Base-by-base conservation (phyloP, 2,888 invertebrate genomes). In the Yponomeuta sedellus region DNA sequence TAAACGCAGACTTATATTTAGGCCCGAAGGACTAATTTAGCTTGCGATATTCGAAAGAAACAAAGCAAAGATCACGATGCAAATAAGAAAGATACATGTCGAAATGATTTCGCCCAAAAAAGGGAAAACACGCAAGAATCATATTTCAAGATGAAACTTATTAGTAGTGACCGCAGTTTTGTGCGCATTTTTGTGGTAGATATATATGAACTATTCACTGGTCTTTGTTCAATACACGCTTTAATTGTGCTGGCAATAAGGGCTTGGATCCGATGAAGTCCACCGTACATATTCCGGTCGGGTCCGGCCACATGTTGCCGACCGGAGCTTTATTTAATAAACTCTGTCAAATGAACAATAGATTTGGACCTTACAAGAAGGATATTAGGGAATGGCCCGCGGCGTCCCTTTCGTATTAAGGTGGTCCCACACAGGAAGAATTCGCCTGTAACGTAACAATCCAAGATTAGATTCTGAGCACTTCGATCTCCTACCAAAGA, bases 331-430 rank as follows among this genome's bases (percentile, higher is more conserved):
- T 75, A 73, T 76, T 76, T 73, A 75, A 76, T 75, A 74, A 75
- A 74, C 75, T 77, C 72, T 80, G 81, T 81, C 83, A 80, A 82
- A 85, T 82, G 82, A 83, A 84, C 83, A 84, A 83, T 81, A 80
- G 80, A 80, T 83, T 84, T 75, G 77, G 77, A 77, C 67, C 68
- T 67, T 72, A 74, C 73, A 77, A 78, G 68, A 69, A 69, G 68
- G 57, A 68, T 69, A 61, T 61, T 61, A 70, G 63, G 63, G 63
- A 34, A 19, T 44, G 44, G 40, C 61, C 61, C 20, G 58, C 19
- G 58, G 58, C 10, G 10, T n/a, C 12, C 44, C 44, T 52, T 16
- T 16, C 1, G 2, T 52, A 52, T 52, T 52, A 34, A 34, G 34
- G 34, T 34, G 34, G 34, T 34, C 34, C 34, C 34, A 34, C 34